A percentile compares a stretch with the other conserved stretches of the same genome.
phyloP scores from a whole-genome alignment of 1,140 invertebrate species.

The Sycobia sp. region DNA sequence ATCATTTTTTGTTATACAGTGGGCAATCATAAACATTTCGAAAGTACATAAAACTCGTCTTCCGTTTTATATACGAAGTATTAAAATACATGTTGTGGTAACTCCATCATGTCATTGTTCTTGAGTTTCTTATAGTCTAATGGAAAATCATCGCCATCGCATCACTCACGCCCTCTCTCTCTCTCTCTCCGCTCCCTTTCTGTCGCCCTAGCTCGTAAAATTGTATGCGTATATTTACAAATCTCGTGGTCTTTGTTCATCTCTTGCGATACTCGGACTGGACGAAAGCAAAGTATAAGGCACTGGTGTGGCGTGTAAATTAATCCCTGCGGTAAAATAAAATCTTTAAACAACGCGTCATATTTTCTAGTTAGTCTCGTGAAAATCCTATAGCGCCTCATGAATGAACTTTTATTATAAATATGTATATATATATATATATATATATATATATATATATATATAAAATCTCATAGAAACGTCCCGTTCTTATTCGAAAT shows the following conservation, averaged over 20 bases:
- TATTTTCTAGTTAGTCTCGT: constrained; percentile 2
- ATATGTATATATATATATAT: too few relatives aligned
- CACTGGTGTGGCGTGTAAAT: background rate
- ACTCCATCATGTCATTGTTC: constrained; percentile 7
- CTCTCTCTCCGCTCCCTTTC: background rate
- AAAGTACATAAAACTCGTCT: constrained; percentile 10
- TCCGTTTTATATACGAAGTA: constrained; percentile 8
- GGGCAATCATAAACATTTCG: background rate
- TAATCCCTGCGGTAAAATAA: background rate
- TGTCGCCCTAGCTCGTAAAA: too few relatives aligned
- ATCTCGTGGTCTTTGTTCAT: constrained; percentile 6
- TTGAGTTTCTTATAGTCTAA: constrained; percentile 22
- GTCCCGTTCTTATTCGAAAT: too few relatives aligned
- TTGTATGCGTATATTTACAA: constrained; percentile 24
- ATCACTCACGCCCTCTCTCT: too few relatives aligned
- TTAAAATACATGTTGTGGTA: constrained; percentile 20
- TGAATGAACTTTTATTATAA: too few relatives aligned
- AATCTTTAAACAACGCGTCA: background rate
- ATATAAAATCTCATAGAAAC: too few relatives aligned
- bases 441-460: too few relatives aligned
- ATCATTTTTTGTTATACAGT: background rate
- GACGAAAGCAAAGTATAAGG: constrained; percentile 12
- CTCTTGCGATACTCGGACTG: background rate
- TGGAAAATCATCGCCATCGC: constrained; percentile 13
- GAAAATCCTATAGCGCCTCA: too few relatives aligned